phyloP scores from a whole-genome alignment of 2,888 invertebrate genomes.

The Aspidiotus destructor region DNA sequence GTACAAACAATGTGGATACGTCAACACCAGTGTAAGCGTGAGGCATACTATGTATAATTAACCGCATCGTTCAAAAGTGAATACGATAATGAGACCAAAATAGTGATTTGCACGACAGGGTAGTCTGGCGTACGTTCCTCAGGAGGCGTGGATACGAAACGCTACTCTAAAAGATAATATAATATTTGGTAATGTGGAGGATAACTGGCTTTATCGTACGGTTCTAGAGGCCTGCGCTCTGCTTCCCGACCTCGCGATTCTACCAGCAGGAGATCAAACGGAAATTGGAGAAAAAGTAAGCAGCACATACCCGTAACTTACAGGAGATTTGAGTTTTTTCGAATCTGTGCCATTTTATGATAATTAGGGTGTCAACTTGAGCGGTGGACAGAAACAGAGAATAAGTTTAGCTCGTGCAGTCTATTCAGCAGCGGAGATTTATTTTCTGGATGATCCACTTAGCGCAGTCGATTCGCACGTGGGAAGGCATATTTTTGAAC shows the following conservation, averaged over 20 bases:
- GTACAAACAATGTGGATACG: slow-evolving; percentile 71
- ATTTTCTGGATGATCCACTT: slow-evolving; percentile 89
- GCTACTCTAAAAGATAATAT: slow-evolving; percentile 88
- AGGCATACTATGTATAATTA: neutral
- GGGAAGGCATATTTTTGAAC: slow-evolving; percentile 54
- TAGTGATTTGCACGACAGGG: slow-evolving; percentile 41
- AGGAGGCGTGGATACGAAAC: slow-evolving; percentile 98
- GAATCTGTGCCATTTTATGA: neutral
- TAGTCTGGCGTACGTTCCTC: slow-evolving; percentile 72
- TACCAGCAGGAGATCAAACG: slow-evolving; percentile 89
- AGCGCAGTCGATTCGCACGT: slow-evolving; percentile 57
- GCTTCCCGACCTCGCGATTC: slow-evolving; percentile 79
- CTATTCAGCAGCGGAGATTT: slow-evolving; percentile 77
- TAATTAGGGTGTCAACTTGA: slow-evolving; percentile 61
- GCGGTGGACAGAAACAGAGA: slow-evolving; percentile 85
- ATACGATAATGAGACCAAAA: neutral
- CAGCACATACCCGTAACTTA: neutral
- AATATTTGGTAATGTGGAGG: slow-evolving; percentile 68
- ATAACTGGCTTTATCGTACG: slow-evolving; percentile 61
- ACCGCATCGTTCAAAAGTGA: no score
- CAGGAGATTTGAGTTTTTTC: slow-evolving; percentile 12
- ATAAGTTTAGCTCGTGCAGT: slow-evolving; percentile 86
- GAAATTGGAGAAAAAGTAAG: slow-evolving; percentile 88
- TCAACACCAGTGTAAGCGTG: slow-evolving; percentile 53
- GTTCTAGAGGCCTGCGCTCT: slow-evolving; percentile 86